Percentiles rank a stretch among this genome's conserved stretches.
Conservation (phyloP, 2,888 invertebrate species). For the Seira sanloemensis region DNA sequence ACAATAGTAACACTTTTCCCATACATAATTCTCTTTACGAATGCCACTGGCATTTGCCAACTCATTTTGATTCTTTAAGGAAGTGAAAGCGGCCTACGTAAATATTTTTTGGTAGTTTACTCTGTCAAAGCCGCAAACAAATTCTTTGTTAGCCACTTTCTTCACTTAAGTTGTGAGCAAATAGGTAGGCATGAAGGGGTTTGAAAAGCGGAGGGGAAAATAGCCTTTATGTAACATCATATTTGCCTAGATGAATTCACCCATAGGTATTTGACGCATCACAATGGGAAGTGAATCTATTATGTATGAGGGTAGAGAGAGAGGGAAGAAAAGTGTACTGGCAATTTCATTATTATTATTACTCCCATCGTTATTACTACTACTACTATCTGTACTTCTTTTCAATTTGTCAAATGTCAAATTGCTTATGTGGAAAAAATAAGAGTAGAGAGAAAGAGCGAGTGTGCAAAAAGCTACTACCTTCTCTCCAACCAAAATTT, state of each 20-base stretch:
- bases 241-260: neutral
- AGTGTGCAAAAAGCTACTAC: neutral
- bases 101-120: neutral
- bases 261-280: neutral
- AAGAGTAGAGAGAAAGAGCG: neutral
- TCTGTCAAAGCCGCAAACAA: no score
- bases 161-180: no score
- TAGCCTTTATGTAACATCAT: neutral
- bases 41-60: no score
- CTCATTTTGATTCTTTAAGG: no score
- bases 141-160: no score
- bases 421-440: neutral
- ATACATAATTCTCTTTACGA: no score
- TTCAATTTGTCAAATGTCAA: slow-evolving; percentile 66
- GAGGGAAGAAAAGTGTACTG: neutral
- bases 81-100: neutral
- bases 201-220: neutral
- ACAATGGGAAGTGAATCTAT: neutral
- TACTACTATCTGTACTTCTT: slow-evolving; percentile 15
- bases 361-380: neutral
- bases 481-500: neutral
- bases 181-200: no score
- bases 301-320: neutral
- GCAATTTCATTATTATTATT: neutral
- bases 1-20: no score